A percentile compares a stretch with the other conserved stretches of the same genome.
phyloP scores from a whole-genome alignment of 2,888 invertebrate species.

The Chalcis sispes region DNA sequence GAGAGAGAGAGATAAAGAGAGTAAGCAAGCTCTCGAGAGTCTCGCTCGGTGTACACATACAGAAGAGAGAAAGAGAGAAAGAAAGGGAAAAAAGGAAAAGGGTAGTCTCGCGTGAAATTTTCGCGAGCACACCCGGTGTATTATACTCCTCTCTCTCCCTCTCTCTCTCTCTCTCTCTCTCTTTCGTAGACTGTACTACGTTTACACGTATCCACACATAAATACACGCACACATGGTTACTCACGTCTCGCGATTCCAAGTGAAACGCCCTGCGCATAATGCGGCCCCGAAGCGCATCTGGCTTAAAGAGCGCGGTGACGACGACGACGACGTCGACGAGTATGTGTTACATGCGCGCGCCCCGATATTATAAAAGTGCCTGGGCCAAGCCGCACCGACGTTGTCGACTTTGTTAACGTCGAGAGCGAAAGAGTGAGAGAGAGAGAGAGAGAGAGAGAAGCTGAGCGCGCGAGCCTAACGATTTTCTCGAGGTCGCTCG shows the following conservation, averaged over 20 bases:
- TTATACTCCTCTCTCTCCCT: conserved; percentile 14
- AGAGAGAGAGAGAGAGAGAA: no score
- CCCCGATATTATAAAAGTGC: conserved; percentile 45
- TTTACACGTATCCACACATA: no score
- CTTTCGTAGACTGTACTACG: not conserved
- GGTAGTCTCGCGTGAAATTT: conserved; percentile 52
- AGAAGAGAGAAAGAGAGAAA: not conserved
- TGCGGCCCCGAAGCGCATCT: conserved; percentile 26
- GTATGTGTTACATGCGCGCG: conserved; percentile 60
- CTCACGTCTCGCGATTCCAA: conserved; percentile 56
- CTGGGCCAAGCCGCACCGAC: not conserved
- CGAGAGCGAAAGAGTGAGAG: no score
- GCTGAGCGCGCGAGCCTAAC: conserved; percentile 38
- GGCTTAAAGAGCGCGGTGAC: conserved; percentile 54
- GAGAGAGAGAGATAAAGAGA: not conserved
- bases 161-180: conserved; percentile 9
- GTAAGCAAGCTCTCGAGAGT: no score
- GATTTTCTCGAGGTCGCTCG: conserved; percentile 52
- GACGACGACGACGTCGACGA: not conserved
- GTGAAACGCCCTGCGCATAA: conserved; percentile 59
- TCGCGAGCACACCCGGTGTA: conserved; percentile 27
- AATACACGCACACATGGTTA: conserved; percentile 45
- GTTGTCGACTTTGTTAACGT: not conserved
- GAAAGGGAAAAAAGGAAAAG: conserved; percentile 20
- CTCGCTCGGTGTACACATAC: no score